These are phyloP conservation scores for Arion vulgaris DNA, from an alignment of 1,140 invertebrate species.

Conservation along the genomic window DNA sequence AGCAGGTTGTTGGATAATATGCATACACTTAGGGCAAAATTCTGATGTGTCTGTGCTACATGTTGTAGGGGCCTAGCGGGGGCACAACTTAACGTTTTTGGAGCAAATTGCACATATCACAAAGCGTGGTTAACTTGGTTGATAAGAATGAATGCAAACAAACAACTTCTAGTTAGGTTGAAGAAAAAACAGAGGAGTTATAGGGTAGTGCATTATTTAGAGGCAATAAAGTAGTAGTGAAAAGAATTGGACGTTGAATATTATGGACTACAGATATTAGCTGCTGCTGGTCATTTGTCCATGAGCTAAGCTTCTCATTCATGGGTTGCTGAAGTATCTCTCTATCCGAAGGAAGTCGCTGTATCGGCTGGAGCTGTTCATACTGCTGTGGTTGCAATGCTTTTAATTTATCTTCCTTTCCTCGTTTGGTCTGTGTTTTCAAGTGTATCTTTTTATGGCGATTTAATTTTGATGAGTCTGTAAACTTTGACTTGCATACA, in stretches of 20 bases:
- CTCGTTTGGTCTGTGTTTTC: conserved; percentile 63
- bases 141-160: too few relatives aligned
- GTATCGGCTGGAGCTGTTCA: not conserved
- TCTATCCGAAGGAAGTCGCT: not conserved
- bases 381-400: not conserved
- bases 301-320: not conserved
- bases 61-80: too few relatives aligned
- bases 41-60: too few relatives aligned
- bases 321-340: not conserved
- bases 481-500: conserved; percentile 76
- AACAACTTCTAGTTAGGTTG: too few relatives aligned
- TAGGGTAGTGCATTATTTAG: not conserved
- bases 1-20: too few relatives aligned
- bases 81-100: too few relatives aligned
- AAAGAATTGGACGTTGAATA: not conserved
- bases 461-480: conserved; percentile 13
- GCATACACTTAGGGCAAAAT: too few relatives aligned
- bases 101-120: too few relatives aligned
- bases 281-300: not conserved
- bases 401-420: not conserved
- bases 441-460: conserved; percentile 33
- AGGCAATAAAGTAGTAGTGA: not conserved
- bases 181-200: not conserved
- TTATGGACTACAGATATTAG: not conserved
- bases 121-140: too few relatives aligned